Conservation (phyloP, 2,113 vertebrate species). For the Desmodus rotundus region DNA sequence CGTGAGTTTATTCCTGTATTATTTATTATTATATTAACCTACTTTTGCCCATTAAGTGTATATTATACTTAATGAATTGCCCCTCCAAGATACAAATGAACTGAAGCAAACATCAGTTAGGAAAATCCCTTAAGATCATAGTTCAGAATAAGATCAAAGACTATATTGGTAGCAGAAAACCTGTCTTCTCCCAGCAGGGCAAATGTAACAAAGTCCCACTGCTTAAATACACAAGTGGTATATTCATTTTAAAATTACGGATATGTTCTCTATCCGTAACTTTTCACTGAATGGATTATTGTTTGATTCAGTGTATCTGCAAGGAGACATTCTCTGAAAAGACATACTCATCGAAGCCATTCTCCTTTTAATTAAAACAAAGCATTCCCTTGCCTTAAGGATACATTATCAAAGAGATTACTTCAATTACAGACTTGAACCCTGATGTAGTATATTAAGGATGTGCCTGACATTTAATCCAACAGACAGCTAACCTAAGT, state of each 20-base stretch:
- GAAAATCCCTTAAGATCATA: not conserved
- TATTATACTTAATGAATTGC: not conserved
- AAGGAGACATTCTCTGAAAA: constrained; percentile 44
- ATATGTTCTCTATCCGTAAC: not conserved
- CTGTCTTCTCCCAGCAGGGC: not conserved
- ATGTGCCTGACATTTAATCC: not conserved
- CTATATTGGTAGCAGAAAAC: not conserved
- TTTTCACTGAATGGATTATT: constrained; percentile 14
- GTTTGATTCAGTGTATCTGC: not conserved
- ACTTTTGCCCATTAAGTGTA: not conserved
- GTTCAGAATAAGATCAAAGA: not conserved
- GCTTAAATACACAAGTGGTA: not conserved
- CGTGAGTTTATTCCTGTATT: not conserved
- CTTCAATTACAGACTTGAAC: not conserved
- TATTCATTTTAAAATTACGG: constrained; percentile 9
- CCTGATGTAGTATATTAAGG: constrained; percentile 20
- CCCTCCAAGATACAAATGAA: not conserved
- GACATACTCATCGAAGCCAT: not conserved
- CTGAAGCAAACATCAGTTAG: not conserved
- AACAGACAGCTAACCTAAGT: not conserved
- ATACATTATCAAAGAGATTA: constrained; percentile 24
- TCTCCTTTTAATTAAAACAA: constrained; percentile 53
- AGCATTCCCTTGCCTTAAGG: constrained; percentile 34
- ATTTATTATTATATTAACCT: not conserved
- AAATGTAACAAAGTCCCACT: not conserved